Conservation (phyloP, 2,113 vertebrate species). For the Varanus salvator region DNA sequence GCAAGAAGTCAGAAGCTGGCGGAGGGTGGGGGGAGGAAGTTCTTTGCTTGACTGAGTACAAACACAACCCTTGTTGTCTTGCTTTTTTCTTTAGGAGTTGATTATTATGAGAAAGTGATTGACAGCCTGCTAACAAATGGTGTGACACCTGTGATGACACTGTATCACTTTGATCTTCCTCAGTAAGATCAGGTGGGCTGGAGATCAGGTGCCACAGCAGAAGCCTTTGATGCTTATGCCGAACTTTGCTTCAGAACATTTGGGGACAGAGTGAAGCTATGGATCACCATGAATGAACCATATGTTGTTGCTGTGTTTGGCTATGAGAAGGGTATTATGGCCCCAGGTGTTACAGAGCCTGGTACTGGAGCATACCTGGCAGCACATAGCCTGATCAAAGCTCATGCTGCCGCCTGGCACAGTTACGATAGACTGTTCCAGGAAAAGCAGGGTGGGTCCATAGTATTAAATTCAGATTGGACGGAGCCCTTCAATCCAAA, state of each 20-base stretch:
- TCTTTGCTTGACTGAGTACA: background rate
- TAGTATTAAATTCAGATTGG: constrained; percentile 81
- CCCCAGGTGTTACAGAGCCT: constrained; percentile 73
- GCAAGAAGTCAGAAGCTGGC: background rate
- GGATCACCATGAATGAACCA: constrained; percentile 86
- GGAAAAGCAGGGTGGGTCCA: constrained; percentile 73
- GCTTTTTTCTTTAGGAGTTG: constrained; percentile 70
- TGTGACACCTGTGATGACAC: constrained; percentile 79
- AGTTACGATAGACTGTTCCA: constrained; percentile 78
- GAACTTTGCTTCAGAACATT: constrained; percentile 84
- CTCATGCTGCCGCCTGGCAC: constrained; percentile 82
- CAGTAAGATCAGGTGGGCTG: constrained; percentile 82
- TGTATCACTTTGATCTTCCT: constrained; percentile 84
- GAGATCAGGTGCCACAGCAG: constrained; percentile 68
- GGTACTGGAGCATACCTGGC: constrained; percentile 78
- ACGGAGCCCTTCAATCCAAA: constrained; percentile 70
- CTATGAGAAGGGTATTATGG: constrained; percentile 72
- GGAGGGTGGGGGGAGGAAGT: background rate
- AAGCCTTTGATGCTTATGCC: constrained; percentile 79
- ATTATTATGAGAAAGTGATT: constrained; percentile 85
- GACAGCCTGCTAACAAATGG: constrained; percentile 76
- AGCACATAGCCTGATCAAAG: constrained; percentile 82
- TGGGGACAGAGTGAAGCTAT: constrained; percentile 82
- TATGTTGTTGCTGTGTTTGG: constrained; percentile 70
- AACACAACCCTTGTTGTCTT: constrained; percentile 10